Evolutionary conservation across 1,140 invertebrate species (phyloP).

Genomic region (Cherax destructor): DNA sequence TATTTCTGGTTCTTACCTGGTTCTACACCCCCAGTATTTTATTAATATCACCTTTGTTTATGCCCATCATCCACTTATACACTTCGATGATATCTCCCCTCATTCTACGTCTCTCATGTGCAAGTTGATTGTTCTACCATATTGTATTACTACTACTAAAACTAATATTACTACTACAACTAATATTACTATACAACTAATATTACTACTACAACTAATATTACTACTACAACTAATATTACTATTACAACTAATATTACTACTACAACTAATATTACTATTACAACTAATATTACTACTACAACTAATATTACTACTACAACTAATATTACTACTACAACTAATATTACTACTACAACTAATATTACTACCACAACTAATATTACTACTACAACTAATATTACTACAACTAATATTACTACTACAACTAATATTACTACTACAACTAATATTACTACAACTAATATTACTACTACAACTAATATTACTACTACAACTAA

Average conservation of each 20-base stretch:
- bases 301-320: neutral
- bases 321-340: constrained; percentile 12
- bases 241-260: constrained; percentile 1
- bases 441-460: neutral
- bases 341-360: too few relatives aligned
- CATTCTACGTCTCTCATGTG: too few relatives aligned
- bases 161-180: constrained; percentile 2
- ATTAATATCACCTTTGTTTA: too few relatives aligned
- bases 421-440: constrained; percentile 9
- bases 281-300: constrained; percentile 10
- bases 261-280: neutral
- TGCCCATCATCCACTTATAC: too few relatives aligned
- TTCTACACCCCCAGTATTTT: too few relatives aligned
- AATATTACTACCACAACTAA: too few relatives aligned
- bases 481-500: constrained; percentile 13
- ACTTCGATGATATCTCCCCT: too few relatives aligned
- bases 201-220: constrained; percentile 14
- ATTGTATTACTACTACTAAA: too few relatives aligned
- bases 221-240: constrained; percentile 9
- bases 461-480: constrained; percentile 4
- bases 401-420: constrained; percentile 6
- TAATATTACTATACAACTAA: neutral
- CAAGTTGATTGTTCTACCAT: too few relatives aligned
- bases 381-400: constrained; percentile 13
- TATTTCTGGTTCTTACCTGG: too few relatives aligned